Conservation (phyloP, 2,113 vertebrate species). For the Toxotes chatareus region DNA sequence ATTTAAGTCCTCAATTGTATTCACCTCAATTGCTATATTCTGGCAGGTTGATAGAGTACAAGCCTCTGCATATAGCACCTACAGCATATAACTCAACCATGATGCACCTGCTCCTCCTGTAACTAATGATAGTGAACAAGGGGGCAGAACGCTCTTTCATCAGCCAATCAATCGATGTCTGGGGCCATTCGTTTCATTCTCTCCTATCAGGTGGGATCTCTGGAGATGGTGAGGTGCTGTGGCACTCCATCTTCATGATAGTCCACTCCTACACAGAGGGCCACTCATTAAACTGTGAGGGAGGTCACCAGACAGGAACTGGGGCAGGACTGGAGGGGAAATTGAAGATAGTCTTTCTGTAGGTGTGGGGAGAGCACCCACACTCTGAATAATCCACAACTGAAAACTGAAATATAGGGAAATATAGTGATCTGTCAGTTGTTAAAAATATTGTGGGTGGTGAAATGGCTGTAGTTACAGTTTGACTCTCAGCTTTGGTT, state of each 20-base stretch:
- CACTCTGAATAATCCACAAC: slow-evolving; percentile 6
- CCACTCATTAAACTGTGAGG: slow-evolving; percentile 65
- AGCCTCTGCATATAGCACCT: slow-evolving; percentile 13
- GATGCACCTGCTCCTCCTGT: slow-evolving; percentile 62
- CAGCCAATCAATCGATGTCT: slow-evolving; percentile 81
- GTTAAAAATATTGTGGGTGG: background rate
- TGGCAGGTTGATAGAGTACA: slow-evolving; percentile 30
- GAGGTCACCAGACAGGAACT: slow-evolving; percentile 38
- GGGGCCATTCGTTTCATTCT: slow-evolving; percentile 81
- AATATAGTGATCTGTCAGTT: background rate
- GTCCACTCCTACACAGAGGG: slow-evolving; percentile 59
- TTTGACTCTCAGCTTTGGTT: background rate
- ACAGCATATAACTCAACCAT: slow-evolving; percentile 24
- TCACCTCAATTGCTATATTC: slow-evolving; percentile 9
- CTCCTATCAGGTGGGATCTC: slow-evolving; percentile 68
- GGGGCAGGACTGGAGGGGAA: slow-evolving; percentile 25
- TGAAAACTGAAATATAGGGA: background rate
- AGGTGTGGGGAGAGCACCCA: slow-evolving; percentile 1
- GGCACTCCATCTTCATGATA: slow-evolving; percentile 76
- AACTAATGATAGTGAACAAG: slow-evolving; percentile 78
- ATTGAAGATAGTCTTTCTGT: slow-evolving; percentile 33
- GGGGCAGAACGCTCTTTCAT: slow-evolving; percentile 80
- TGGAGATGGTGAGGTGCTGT: slow-evolving; percentile 65
- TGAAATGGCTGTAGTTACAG: background rate
- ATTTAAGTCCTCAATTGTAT: slow-evolving; percentile 3